phyloP scores from a whole-genome alignment of 2,888 invertebrate genomes.

The Pegoplata infirma region DNA sequence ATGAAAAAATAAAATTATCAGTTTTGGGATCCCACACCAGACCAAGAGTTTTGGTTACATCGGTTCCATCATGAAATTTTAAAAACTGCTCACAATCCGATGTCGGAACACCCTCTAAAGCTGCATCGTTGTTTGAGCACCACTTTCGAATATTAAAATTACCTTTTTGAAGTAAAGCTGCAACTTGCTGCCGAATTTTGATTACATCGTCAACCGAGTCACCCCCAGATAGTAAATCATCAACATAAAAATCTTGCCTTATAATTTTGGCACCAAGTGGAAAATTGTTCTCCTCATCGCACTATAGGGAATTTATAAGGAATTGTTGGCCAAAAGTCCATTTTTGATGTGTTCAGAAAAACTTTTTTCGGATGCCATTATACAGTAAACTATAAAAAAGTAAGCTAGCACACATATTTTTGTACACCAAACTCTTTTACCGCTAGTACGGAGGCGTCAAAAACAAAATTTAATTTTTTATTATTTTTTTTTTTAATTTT shows the following conservation, averaged over 20 bases:
- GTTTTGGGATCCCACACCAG: neutral
- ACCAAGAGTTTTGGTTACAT: slow-evolving; percentile 6
- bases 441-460: too few species aligned
- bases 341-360: too few species aligned
- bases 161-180: neutral
- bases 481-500: too few species aligned
- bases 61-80: slow-evolving; percentile 24
- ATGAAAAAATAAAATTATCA: slow-evolving; percentile 17
- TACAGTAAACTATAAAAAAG: too few species aligned
- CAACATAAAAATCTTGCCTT: slow-evolving; percentile 51
- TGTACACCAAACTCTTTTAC: too few species aligned
- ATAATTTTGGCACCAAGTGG: slow-evolving; percentile 33
- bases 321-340: too few species aligned
- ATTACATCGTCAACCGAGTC: slow-evolving; percentile 25
- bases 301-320: too few species aligned
- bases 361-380: too few species aligned
- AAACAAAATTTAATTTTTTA: too few species aligned
- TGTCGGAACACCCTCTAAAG: neutral
- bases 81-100: slow-evolving; percentile 6
- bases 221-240: slow-evolving; percentile 46
- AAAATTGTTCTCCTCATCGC: neutral
- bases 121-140: slow-evolving; percentile 16
- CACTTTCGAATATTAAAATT: slow-evolving; percentile 28
- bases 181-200: slow-evolving; percentile 5
- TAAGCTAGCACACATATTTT: too few species aligned